Evolutionary conservation across 2,888 invertebrate genomes (phyloP).

Genomic region (Coelogynopora nodosa): DNA sequence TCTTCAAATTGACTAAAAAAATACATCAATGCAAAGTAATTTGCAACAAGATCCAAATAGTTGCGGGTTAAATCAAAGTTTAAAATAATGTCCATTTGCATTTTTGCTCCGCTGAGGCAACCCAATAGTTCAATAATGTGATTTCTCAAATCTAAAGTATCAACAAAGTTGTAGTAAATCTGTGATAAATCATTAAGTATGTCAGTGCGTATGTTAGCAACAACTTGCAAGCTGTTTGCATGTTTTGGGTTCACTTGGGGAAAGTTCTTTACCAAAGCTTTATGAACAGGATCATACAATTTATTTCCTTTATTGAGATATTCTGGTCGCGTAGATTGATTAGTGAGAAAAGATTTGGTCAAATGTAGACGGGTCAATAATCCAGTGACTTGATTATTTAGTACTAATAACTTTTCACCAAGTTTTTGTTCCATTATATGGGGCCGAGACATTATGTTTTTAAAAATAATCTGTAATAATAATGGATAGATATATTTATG

Average conservation of each 20-base stretch:
- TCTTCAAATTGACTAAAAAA: conserved; percentile 95
- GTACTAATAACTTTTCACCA: conserved; percentile 82
- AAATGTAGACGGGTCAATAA: conserved; percentile 97
- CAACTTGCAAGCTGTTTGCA: not conserved
- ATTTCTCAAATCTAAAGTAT: conserved; percentile 87
- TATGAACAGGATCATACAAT: conserved; percentile 89
- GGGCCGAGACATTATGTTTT: too few species aligned
- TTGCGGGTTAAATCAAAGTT: conserved; percentile 93
- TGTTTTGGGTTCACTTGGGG: conserved; percentile 75
- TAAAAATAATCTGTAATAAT: too few species aligned
- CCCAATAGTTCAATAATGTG: conserved; percentile 68
- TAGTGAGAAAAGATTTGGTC: conserved; percentile 84
- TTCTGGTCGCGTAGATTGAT: conserved; percentile 93
- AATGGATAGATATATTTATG: too few species aligned
- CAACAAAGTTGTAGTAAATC: conserved; percentile 98
- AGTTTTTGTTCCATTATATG: not conserved
- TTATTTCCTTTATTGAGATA: conserved; percentile 82
- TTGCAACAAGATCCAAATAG: conserved; percentile 88
- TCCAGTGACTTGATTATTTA: conserved; percentile 90
- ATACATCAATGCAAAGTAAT: conserved; percentile 91
- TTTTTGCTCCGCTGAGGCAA: conserved; percentile 90
- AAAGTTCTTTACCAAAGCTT: conserved; percentile 86
- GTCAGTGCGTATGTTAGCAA: conserved; percentile 68
- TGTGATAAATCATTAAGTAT: conserved; percentile 90
- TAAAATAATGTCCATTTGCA: conserved; percentile 82